Evolutionary conservation across 2,888 invertebrate genomes (phyloP), one percentile per base, ranked within the genome.

Genomic region (Tuberolachnus salignus): DNA sequence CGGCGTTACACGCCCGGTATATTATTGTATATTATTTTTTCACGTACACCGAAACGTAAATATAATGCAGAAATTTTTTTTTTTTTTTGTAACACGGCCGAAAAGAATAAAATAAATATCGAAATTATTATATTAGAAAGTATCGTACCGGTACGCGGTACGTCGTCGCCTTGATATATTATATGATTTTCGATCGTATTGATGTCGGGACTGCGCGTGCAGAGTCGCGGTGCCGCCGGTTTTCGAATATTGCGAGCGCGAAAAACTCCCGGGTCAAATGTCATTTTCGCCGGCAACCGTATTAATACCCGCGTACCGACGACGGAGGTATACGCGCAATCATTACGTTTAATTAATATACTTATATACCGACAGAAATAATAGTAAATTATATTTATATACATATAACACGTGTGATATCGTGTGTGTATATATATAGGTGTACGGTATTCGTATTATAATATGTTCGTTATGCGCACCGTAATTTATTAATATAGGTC

Each of bases 241-340:
- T 59, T 14, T 59, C 26, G 16, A 59, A 59, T 16, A 26, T 26
- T 59, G 63, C 34, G 34, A 34, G 34, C 34, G 34, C 14, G 44
- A 63, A 63, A 59, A 63, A 63, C 19, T 63, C 1, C 34, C 42
- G 14, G 44, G 44, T 63, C 63, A 63, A 63, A 63, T 63, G 44
- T 63, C 44, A 63, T 19, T 19, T 19, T 63, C 63, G 9, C 63
- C 63, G 19, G n/a, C 23, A n/a, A 34, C 34, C 34, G 34, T 34
- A 57, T 23, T 13, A 57, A 34, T 34, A n/a, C 10, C 14, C 26
- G 8, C 21, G 59, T 59, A 26, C n/a, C 55, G n/a, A n/a, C 8
- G 11, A 21, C n/a, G 1, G 34, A n/a, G n/a, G n/a, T n/a, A n/a
- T 34, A 34, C 34, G 34, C 34, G 34, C 3, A 34, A 34, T 34